A percentile compares a stretch with the other conserved stretches of the same genome.
phyloP scores from a whole-genome alignment of 2,797 vertebrate species.

The Tangara arthus region DNA sequence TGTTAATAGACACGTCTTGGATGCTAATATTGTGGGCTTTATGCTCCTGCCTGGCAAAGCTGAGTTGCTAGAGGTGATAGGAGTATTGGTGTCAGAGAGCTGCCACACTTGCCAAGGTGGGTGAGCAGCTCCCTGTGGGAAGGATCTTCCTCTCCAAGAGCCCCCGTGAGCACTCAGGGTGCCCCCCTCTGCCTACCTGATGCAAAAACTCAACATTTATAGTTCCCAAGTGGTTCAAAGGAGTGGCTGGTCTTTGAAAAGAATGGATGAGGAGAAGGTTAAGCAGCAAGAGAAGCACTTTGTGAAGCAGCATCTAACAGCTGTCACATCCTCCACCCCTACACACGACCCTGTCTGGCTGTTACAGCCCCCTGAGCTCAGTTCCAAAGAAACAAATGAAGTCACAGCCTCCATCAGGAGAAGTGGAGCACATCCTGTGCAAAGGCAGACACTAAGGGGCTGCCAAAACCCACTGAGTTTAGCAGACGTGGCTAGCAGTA shows the following conservation, averaged over 20 bases:
- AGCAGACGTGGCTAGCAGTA: neutral
- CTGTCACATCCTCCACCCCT: neutral
- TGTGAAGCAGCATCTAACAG: neutral
- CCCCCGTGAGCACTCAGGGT: neutral
- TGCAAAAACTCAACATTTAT: neutral
- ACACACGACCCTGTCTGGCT: neutral
- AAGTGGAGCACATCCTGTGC: neutral
- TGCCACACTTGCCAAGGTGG: neutral
- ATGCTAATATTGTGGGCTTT: slow-evolving; percentile 5
- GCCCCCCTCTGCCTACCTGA: neutral
- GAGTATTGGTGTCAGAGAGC: neutral
- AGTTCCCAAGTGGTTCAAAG: neutral
- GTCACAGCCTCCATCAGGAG: neutral
- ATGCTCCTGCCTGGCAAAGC: neutral
- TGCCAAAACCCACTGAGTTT: neutral
- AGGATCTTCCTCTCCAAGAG: neutral
- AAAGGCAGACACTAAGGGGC: neutral
- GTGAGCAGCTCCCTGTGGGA: neutral
- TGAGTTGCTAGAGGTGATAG: neutral
- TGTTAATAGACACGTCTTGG: slow-evolving; percentile 11
- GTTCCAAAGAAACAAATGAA: neutral
- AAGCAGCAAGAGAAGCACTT: neutral
- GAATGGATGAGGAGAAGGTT: neutral
- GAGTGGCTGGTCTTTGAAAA: neutral
- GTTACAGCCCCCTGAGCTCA: neutral